A percentile compares a stretch with the other conserved stretches of the same genome.
Conservation (phyloP, 1,140 invertebrate species). For the Dysdera silvatica region DNA sequence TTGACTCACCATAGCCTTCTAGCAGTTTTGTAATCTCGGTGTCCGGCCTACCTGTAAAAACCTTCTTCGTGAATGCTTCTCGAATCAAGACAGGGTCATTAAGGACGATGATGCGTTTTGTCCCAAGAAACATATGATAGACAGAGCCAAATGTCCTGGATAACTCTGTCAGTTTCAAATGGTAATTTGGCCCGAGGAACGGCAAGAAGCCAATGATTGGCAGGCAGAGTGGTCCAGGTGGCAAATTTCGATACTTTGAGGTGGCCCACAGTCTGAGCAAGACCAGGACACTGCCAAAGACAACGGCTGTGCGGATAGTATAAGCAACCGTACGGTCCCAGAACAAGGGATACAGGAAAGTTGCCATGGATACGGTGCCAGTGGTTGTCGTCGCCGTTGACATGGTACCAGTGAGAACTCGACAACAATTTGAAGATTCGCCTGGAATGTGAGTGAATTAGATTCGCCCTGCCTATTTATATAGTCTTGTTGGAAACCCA, state of each 20-base stretch:
- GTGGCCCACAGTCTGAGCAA: not conserved
- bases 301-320: not conserved
- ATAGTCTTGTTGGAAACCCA: not conserved
- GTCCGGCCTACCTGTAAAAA: constrained; percentile 74
- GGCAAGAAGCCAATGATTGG: constrained; percentile 73
- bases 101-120: constrained; percentile 70
- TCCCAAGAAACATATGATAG: constrained; percentile 70
- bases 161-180: constrained; percentile 66
- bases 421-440: too few relatives aligned
- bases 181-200: constrained; percentile 61
- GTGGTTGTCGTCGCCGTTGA: too few relatives aligned
- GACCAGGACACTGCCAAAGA: not conserved
- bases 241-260: constrained; percentile 37
- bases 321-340: not conserved
- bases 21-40: constrained; percentile 76
- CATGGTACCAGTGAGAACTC: too few relatives aligned
- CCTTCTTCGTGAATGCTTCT: constrained; percentile 70
- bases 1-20: constrained; percentile 74
- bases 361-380: too few relatives aligned
- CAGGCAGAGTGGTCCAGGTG: constrained; percentile 75
- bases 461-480: too few relatives aligned
- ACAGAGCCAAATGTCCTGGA: constrained; percentile 67
- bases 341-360: too few relatives aligned
- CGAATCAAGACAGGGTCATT: constrained; percentile 74
- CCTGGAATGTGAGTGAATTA: too few relatives aligned